Percentiles rank a stretch among this genome's conserved stretches.
phyloP scores from a whole-genome alignment of 2,797 vertebrate genomes.

The Linurgus olivaceus region DNA sequence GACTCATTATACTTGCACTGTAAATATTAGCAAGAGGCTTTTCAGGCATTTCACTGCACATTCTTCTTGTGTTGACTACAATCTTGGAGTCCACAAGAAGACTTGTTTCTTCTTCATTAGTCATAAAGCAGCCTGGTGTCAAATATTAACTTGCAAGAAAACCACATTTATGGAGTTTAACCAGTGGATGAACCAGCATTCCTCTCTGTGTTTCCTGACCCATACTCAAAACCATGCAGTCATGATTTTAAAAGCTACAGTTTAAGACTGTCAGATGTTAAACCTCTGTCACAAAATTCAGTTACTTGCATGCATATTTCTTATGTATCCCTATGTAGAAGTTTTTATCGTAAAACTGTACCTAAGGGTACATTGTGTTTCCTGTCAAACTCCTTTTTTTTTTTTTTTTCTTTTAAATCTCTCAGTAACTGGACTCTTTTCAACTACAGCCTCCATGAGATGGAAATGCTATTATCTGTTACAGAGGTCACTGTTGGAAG shows the following conservation, averaged over 20 bases:
- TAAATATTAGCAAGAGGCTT: neutral
- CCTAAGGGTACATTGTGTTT: neutral
- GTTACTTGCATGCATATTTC: neutral
- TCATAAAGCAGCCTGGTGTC: neutral
- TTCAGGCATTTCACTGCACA: neutral
- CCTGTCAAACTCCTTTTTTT: neutral
- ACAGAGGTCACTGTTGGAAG: neutral
- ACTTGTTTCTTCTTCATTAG: neutral
- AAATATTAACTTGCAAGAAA: neutral
- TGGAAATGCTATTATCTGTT: neutral
- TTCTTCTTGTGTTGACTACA: neutral
- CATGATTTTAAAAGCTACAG: neutral
- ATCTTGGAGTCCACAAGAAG: neutral
- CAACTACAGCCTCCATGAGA: neutral
- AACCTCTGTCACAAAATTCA: neutral
- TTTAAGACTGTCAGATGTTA: neutral
- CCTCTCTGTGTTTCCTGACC: neutral
- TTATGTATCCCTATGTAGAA: neutral
- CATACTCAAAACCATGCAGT: neutral
- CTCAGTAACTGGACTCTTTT: neutral
- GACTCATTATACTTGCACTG: neutral
- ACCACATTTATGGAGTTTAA: neutral
- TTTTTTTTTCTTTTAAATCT: neutral
- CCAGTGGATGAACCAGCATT: neutral
- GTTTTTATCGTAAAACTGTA: neutral